These are phyloP conservation scores for Aplysia californica DNA, from an alignment of 1,140 invertebrate genomes.

Conservation along the genomic window DNA sequence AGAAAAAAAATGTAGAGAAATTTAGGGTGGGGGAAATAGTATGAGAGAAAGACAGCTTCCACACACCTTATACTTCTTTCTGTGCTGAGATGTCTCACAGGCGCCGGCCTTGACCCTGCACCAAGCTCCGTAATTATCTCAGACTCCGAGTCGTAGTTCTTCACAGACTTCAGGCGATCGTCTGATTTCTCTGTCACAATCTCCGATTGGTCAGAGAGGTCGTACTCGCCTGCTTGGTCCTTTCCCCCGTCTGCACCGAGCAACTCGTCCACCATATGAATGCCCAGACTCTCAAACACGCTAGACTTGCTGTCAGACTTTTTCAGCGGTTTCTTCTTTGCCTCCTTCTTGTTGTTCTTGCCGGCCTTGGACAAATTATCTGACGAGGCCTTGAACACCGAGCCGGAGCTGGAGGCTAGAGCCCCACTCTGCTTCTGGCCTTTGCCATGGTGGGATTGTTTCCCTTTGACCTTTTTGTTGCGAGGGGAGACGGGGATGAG, in stretches of 20 bases:
- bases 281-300: slow-evolving; percentile 19
- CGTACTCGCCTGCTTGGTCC: background rate
- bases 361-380: too few species aligned
- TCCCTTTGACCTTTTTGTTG: too few species aligned
- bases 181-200: slow-evolving; percentile 24
- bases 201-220: slow-evolving; percentile 29
- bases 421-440: too few species aligned
- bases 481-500: too few species aligned
- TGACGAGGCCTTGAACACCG: background rate
- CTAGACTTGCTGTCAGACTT: slow-evolving; percentile 2
- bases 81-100: background rate
- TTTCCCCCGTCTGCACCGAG: background rate
- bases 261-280: slow-evolving; percentile 19
- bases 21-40: too few species aligned
- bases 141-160: slow-evolving; percentile 12
- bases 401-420: too few species aligned
- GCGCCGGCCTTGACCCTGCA: background rate
- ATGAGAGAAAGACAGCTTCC: too few species aligned
- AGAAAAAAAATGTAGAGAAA: too few species aligned
- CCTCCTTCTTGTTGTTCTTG: too few species aligned
- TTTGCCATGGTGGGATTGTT: too few species aligned
- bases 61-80: background rate
- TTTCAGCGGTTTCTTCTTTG: too few species aligned
- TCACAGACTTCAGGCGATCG: background rate
- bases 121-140: slow-evolving; percentile 24